Evolutionary conservation across 2,113 vertebrate species (phyloP).

Genomic region (Isichthys henryi): DNA sequence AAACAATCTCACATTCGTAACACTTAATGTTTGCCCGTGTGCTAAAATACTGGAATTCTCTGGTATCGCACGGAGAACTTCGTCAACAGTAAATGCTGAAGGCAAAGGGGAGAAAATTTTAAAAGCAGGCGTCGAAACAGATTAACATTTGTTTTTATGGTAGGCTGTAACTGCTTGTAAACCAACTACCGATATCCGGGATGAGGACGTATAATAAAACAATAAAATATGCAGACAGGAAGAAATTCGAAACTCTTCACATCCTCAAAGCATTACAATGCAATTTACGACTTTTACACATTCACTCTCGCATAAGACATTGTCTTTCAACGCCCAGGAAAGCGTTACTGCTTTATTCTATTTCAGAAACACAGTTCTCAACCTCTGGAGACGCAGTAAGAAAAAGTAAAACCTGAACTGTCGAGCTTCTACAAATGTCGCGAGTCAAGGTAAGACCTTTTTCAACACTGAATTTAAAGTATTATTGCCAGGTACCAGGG

Average conservation of each 20-base stretch:
- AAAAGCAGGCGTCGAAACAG: neutral
- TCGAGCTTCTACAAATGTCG: neutral
- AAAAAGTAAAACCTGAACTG: neutral
- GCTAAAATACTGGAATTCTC: neutral
- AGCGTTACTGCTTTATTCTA: neutral
- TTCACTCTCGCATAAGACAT: conserved; percentile 12
- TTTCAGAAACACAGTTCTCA: neutral
- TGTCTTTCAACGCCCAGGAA: conserved; percentile 8
- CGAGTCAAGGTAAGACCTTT: conserved; percentile 17
- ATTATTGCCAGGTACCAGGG: neutral
- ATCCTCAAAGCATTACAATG: conserved; percentile 48
- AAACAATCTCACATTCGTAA: neutral
- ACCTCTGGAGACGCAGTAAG: neutral
- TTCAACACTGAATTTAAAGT: neutral
- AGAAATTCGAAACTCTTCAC: conserved; percentile 43
- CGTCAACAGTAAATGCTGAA: neutral
- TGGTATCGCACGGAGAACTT: neutral
- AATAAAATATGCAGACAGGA: conserved; percentile 69
- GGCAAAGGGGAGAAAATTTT: neutral
- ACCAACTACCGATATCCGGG: conserved; percentile 60
- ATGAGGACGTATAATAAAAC: conserved; percentile 65
- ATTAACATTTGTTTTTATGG: conserved; percentile 55
- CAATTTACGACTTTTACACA: conserved; percentile 38
- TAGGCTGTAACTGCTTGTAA: conserved; percentile 69
- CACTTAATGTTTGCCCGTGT: neutral